phyloP scores from a whole-genome alignment of 2,888 invertebrate genomes.

The Eubasilissa splendida region DNA sequence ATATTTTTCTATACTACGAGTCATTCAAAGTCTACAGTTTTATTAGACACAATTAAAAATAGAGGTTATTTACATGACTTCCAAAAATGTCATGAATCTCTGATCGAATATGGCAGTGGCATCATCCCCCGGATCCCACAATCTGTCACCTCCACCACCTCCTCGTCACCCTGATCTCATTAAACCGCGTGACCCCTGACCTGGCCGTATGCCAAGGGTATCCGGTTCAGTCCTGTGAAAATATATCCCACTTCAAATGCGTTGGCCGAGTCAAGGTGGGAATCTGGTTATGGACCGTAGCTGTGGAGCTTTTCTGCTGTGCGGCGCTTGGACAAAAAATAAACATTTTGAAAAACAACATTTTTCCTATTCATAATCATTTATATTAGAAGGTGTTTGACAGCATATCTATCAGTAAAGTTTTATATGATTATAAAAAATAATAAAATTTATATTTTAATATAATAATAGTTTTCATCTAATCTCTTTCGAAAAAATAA shows the following conservation, averaged over 20 bases:
- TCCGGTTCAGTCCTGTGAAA: constrained; percentile 40
- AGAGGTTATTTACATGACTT: background rate
- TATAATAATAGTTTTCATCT: too few relatives aligned
- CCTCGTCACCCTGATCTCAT: constrained; percentile 41
- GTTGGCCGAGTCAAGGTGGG: constrained; percentile 4
- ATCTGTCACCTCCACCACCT: constrained; percentile 4
- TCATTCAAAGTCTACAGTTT: background rate
- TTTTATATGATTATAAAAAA: too few relatives aligned
- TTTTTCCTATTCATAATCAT: too few relatives aligned
- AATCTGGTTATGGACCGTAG: constrained; percentile 25
- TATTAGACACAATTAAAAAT: background rate
- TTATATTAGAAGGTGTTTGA: too few relatives aligned
- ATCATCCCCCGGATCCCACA: background rate
- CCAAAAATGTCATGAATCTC: too few relatives aligned
- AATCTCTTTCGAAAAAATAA: too few relatives aligned
- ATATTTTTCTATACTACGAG: too few relatives aligned
- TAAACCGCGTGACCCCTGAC: constrained; percentile 39
- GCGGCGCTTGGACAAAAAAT: background rate
- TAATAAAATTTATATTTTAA: too few relatives aligned
- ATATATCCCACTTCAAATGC: constrained; percentile 39
- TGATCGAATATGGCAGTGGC: background rate
- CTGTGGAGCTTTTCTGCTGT: background rate
- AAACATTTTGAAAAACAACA: too few relatives aligned
- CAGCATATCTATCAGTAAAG: too few relatives aligned
- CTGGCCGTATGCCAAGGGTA: constrained; percentile 39